A percentile compares a stretch with the other conserved stretches of the same genome.
Conservation (phyloP, 2,797 vertebrate genomes). For the Benthosema pterotum region DNA sequence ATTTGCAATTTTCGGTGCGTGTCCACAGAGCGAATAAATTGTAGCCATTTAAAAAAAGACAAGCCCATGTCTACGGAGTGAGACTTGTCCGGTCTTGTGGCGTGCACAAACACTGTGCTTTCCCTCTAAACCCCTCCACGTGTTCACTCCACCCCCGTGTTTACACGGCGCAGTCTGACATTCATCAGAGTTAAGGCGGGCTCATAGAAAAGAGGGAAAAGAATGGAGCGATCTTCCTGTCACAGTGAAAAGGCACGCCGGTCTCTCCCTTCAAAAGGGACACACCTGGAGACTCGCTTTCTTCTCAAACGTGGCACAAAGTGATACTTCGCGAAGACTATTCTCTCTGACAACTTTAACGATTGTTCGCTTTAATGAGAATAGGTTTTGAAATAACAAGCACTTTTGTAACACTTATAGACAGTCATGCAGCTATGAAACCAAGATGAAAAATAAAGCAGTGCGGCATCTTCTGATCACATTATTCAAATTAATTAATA, state of each 20-base stretch:
- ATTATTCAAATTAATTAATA: no score
- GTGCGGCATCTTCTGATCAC: no score
- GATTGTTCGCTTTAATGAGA: conserved; percentile 25
- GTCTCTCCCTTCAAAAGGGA: conserved; percentile 21
- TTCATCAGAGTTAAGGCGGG: conserved; percentile 8
- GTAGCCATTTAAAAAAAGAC: conserved; percentile 20
- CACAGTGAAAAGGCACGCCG: conserved; percentile 10
- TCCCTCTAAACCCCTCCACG: conserved; percentile 4
- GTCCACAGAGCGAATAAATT: conserved; percentile 15
- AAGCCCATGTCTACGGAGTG: conserved; percentile 16
- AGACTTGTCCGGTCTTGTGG: conserved; percentile 54
- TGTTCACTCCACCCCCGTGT: conserved; percentile 18
- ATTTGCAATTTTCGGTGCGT: no score
- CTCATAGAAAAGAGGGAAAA: conserved; percentile 16
- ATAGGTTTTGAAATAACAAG: conserved; percentile 20
- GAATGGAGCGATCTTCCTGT: conserved; percentile 25
- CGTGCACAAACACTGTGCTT: background rate
- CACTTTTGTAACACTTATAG: background rate
- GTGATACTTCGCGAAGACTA: background rate
- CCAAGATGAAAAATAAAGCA: no score
- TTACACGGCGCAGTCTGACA: conserved; percentile 40
- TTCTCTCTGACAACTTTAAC: conserved; percentile 22
- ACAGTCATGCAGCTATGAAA: conserved; percentile 16
- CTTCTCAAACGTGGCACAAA: conserved; percentile 19
- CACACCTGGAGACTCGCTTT: conserved; percentile 30